A percentile compares a stretch with the other conserved stretches of the same genome.
Evolutionary conservation across 2,797 vertebrate genomes (phyloP).

Genomic region (Uromys caudimaculatus): DNA sequence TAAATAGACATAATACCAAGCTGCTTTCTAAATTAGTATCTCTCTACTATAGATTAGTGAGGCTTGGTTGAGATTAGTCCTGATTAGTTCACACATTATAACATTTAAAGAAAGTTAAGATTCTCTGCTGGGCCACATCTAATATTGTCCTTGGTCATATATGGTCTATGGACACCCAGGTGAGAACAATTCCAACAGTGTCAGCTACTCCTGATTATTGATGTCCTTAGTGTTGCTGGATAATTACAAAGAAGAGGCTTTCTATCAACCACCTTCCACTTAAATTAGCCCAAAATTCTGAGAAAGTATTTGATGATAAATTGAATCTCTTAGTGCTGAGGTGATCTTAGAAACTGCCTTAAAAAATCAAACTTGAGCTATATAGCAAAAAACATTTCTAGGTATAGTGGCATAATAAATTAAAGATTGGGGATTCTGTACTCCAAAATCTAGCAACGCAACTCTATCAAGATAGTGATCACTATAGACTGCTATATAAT

Average conservation of each 20-base stretch:
- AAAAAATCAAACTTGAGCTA: background rate
- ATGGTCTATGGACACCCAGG: background rate
- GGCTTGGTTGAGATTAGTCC: background rate
- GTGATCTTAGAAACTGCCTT: background rate
- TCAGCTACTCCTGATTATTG: background rate
- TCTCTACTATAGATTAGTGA: background rate
- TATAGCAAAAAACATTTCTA: background rate
- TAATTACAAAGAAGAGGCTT: background rate
- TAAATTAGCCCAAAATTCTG: background rate
- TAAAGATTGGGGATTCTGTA: background rate
- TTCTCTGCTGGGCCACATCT: background rate
- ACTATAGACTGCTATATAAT: background rate
- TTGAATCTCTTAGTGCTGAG: background rate
- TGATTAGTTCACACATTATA: background rate
- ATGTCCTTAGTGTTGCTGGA: background rate
- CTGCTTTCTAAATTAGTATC: background rate
- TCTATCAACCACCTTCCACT: background rate
- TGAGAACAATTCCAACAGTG: background rate
- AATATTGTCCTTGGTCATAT: background rate
- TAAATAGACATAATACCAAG: background rate
- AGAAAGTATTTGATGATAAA: background rate
- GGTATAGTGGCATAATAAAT: background rate
- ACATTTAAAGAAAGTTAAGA: background rate
- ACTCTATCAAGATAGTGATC: background rate
- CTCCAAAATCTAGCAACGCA: background rate